Evolutionary conservation across 53 echinoderm and acorn worm genomes (phyloP), one percentile per base, ranked within the genome.

Genomic region (Apostichopus leukothele): DNA sequence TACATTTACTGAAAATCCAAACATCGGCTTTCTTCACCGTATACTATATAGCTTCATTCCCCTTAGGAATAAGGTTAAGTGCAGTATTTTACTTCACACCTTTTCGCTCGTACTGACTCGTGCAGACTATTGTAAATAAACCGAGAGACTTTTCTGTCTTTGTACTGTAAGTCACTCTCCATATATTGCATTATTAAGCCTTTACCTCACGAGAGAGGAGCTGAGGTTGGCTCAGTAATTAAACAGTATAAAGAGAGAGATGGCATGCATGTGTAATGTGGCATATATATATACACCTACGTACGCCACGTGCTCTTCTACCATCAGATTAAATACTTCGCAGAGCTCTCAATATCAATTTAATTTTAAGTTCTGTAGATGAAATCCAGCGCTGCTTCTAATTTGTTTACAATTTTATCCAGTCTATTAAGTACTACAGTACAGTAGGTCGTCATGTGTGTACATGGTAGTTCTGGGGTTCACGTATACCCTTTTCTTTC

Each of bases 11-110:
- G 12, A 6, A 63, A 63, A 63, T 7, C 11, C 63, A 11, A 63
- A 16, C 63, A 5, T 11, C 63, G 63, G 3, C 63, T 16, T 63
- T 63, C 63, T 63, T 39, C 39, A 39, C 39, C 39, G 39, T 39
- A 39, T 39, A 39, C 39, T 39, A 39, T 39, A 39, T 39, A 39
- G 39, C 39, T 63, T 63, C 63, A 7, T 63, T 53, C 79, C 50
- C 79, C 18, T 39, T 8, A 53, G 79, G 79, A 79, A 79, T 79
- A 13, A 53, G 79, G 79, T 79, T 51, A 79, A 79, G 79, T 79
- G 53, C 51, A 13, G 54, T 50, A 79, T n/a, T 51, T 79, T 4
- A 12, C 11, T 53, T 79, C 79, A 79, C 79, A 79, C 79, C 79
- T 79, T 39, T 63, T 63, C 11, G 4, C 11, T 16, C 10, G 39